These are phyloP conservation scores for Gobius niger DNA, from an alignment of 2,113 vertebrate species.

Conservation along the genomic window DNA sequence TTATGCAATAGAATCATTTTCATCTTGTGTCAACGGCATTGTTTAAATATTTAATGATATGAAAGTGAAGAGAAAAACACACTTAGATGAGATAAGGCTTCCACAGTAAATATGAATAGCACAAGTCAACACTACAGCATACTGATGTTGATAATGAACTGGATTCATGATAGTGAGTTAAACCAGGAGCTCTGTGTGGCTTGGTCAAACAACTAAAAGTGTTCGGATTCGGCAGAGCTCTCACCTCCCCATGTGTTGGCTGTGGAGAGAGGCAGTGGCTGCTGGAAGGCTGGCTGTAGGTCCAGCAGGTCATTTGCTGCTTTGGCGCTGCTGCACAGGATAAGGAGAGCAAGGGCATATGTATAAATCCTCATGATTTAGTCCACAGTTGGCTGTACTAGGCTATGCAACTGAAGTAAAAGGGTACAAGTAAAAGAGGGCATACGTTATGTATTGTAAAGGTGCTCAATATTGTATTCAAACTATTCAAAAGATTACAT, in stretches of 20 bases:
- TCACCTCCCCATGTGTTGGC: conserved; percentile 93
- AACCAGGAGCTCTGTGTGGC: not conserved
- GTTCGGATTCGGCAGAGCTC: conserved; percentile 33
- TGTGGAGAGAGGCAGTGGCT: conserved; percentile 81
- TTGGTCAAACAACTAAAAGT: not conserved
- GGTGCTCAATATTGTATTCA: not conserved
- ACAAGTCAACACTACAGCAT: not conserved
- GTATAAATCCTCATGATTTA: conserved; percentile 11
- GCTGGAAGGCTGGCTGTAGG: conserved; percentile 92
- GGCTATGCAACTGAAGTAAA: not conserved
- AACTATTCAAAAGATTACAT: too few relatives aligned
- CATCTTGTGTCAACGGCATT: not conserved
- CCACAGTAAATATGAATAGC: not conserved
- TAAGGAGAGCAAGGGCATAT: conserved; percentile 12
- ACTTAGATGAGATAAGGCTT: conserved; percentile 2
- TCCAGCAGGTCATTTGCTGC: conserved; percentile 93
- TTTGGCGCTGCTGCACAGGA: conserved; percentile 83
- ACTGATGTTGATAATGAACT: not conserved
- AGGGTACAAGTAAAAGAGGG: not conserved
- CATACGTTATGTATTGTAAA: not conserved
- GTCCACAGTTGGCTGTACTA: not conserved
- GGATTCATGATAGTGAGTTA: not conserved
- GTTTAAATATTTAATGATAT: conserved; percentile 17
- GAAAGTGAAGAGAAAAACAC: conserved; percentile 7
- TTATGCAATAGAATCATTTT: not conserved